These are phyloP conservation scores for honey bee (Apis mellifera) DNA, from an alignment of 1,140 invertebrate species.

Conservation along the genomic window DNA sequence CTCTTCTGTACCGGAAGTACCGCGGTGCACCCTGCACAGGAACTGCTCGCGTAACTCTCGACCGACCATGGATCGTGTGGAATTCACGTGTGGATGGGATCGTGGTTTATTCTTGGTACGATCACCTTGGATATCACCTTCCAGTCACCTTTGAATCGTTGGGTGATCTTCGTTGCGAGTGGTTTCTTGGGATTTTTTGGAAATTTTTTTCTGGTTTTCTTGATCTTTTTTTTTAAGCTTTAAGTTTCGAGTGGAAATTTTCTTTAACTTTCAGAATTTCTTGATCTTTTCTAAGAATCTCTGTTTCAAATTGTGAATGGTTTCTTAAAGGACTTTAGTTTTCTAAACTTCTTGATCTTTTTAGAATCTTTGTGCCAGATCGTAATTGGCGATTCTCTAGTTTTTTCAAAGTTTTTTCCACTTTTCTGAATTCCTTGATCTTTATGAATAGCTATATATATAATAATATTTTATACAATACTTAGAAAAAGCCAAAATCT, in stretches of 20 bases:
- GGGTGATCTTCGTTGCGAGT: neutral
- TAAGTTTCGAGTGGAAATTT: neutral
- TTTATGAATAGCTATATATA: no score
- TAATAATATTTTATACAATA: no score
- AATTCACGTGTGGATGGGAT: conserved; percentile 22
- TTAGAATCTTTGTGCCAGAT: no score
- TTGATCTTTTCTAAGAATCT: neutral
- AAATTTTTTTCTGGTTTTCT: neutral
- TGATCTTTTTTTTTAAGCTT: no score
- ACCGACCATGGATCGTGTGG: neutral
- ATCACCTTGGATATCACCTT: no score
- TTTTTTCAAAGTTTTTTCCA: no score
- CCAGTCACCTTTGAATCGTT: no score
- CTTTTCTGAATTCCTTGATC: no score
- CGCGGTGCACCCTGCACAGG: neutral
- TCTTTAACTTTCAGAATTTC: neutral
- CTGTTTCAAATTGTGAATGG: no score
- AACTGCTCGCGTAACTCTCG: conserved; percentile 19
- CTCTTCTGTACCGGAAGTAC: conserved; percentile 36
- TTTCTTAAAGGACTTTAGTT: neutral
- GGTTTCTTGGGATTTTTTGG: no score
- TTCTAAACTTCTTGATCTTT: neutral
- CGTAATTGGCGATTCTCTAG: no score
- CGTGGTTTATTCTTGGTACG: conserved; percentile 6
- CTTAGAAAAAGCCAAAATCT: no score